Percentiles rank a stretch among this genome's conserved stretches.
Conservation (phyloP, 2,888 invertebrate genomes). For the Diplazon laetatorius region DNA sequence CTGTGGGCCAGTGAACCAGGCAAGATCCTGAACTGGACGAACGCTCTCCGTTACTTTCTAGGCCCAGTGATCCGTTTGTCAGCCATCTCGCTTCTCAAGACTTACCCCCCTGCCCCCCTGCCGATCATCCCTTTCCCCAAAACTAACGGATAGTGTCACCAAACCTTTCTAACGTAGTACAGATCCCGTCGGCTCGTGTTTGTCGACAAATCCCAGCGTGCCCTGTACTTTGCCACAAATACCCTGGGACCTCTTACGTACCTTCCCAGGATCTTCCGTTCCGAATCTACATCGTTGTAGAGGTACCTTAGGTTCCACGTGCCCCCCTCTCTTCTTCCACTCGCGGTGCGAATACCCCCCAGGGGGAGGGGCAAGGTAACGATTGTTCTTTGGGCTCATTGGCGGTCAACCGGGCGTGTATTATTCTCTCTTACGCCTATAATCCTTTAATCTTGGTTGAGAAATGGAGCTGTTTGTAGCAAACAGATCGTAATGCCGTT, state of each 20-base stretch:
- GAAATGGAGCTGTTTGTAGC: slow-evolving; percentile 81
- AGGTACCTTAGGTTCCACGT: too few relatives aligned
- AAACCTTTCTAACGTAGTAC: slow-evolving; percentile 44
- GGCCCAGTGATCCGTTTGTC: not conserved
- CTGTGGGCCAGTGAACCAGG: not conserved
- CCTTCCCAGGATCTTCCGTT: too few relatives aligned
- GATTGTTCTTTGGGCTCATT: slow-evolving; percentile 81
- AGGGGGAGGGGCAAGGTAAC: slow-evolving; percentile 25
- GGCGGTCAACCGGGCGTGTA: slow-evolving; percentile 75
- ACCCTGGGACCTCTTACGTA: too few relatives aligned
- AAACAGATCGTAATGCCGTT: slow-evolving; percentile 74
- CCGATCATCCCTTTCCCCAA: slow-evolving; percentile 59
- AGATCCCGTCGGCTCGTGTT: slow-evolving; percentile 50
- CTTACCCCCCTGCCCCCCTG: too few relatives aligned
- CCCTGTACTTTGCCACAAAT: too few relatives aligned
- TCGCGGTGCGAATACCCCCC: slow-evolving; percentile 55
- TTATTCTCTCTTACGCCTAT: slow-evolving; percentile 77
- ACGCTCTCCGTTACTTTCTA: too few relatives aligned
- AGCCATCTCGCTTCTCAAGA: not conserved
- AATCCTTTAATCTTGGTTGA: slow-evolving; percentile 79
- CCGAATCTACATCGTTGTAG: too few relatives aligned
- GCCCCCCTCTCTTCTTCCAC: slow-evolving; percentile 45
- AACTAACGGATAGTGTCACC: slow-evolving; percentile 58
- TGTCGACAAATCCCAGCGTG: slow-evolving; percentile 60
- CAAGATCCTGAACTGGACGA: too few relatives aligned